Conservation (phyloP, 2,113 vertebrate species). For the Cyphomyrus discorhynchus region DNA sequence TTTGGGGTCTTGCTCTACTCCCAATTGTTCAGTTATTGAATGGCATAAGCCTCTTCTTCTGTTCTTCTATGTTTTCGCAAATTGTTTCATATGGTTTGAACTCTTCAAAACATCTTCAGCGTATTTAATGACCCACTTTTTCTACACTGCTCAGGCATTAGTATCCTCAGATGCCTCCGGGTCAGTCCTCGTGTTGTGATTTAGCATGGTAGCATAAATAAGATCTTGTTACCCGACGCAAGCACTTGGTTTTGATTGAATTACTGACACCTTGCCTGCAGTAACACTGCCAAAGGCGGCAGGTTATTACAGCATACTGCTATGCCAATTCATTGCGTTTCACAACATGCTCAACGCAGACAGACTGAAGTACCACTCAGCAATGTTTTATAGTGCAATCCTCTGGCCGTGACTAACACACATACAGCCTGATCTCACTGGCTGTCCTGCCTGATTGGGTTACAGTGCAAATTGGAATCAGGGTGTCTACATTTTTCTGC, state of each 20-base stretch:
- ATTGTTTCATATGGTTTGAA: neutral
- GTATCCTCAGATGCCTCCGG: neutral
- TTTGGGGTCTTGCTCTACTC: neutral
- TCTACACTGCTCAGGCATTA: neutral
- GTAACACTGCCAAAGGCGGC: neutral
- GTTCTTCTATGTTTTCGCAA: neutral
- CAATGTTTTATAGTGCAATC: neutral
- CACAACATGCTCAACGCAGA: neutral
- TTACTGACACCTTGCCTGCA: conserved; percentile 16
- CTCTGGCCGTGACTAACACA: neutral
- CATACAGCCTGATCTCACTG: neutral
- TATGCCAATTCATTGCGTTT: conserved; percentile 1
- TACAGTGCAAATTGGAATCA: conserved; percentile 5
- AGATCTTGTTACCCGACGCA: neutral
- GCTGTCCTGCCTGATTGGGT: neutral
- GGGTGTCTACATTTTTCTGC: neutral
- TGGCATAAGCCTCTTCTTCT: neutral
- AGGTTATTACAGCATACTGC: conserved; percentile 9
- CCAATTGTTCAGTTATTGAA: neutral
- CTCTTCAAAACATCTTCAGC: neutral
- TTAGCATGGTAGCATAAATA: conserved; percentile 8
- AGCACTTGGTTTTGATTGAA: conserved; percentile 5
- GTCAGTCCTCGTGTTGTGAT: neutral
- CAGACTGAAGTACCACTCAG: neutral
- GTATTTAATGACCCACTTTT: neutral